Conservation (phyloP, 2,888 invertebrate species). For the Drosophila melanosoma region DNA sequence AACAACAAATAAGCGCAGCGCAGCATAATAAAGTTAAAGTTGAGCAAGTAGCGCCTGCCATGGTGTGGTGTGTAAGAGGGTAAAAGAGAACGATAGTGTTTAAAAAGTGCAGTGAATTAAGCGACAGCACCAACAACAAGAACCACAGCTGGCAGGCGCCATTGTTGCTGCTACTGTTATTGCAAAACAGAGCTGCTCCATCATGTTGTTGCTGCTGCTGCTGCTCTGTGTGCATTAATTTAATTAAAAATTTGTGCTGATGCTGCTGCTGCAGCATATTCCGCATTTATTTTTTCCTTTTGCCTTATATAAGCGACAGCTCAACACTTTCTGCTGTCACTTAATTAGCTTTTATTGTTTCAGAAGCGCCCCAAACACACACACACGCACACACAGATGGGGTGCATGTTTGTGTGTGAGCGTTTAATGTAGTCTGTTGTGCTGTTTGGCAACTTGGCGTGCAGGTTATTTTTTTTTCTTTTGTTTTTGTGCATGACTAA, state of each 20-base stretch:
- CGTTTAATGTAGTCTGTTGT: slow-evolving; percentile 33
- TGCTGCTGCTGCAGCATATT: slow-evolving; percentile 8
- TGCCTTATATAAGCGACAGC: slow-evolving; percentile 53
- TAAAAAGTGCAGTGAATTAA: slow-evolving; percentile 57
- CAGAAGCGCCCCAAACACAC: slow-evolving; percentile 1
- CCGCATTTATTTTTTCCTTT: slow-evolving; percentile 10
- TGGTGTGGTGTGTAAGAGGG: not conserved
- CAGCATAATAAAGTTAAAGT: slow-evolving; percentile 52
- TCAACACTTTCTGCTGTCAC: slow-evolving; percentile 49
- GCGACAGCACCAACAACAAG: slow-evolving; percentile 20
- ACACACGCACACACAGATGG: not conserved
- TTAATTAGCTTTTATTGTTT: slow-evolving; percentile 63
- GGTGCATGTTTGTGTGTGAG: slow-evolving; percentile 5
- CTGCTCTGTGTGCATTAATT: slow-evolving; percentile 35
- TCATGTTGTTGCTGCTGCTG: slow-evolving; percentile 10
- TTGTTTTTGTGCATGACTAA: slow-evolving; percentile 47
- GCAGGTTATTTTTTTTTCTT: slow-evolving; percentile 1
- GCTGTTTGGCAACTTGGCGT: slow-evolving; percentile 47
- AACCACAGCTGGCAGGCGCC: slow-evolving; percentile 24
- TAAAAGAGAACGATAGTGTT: slow-evolving; percentile 1
- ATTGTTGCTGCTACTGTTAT: slow-evolving; percentile 25
- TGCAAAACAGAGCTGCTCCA: slow-evolving; percentile 27
- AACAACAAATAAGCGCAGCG: slow-evolving; percentile 5
- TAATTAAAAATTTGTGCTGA: slow-evolving; percentile 37
- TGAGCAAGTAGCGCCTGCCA: slow-evolving; percentile 37